These are phyloP conservation scores for Pampus argenteus DNA, from an alignment of 2,797 vertebrate genomes.

Conservation along the genomic window DNA sequence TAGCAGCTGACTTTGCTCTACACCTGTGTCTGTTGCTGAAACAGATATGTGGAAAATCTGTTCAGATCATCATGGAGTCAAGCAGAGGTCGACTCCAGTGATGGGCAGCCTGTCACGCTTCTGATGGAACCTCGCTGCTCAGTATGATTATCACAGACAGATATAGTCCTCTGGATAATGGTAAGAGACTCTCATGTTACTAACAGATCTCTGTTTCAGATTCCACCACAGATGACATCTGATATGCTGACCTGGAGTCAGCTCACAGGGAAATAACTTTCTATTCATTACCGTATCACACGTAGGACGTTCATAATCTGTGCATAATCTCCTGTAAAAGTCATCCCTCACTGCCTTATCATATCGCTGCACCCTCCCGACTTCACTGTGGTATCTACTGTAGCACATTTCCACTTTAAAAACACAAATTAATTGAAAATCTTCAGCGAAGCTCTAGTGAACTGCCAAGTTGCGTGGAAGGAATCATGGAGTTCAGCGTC, in stretches of 20 bases:
- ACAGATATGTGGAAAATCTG: constrained; percentile 69
- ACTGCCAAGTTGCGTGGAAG: background rate
- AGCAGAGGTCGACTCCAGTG: constrained; percentile 51
- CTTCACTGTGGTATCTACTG: background rate
- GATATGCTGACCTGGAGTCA: constrained; percentile 54
- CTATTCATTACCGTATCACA: constrained; percentile 25
- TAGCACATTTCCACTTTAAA: background rate
- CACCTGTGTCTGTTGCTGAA: constrained; percentile 56
- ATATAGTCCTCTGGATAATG: constrained; percentile 72
- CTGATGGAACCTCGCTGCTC: constrained; percentile 55
- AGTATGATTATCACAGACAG: constrained; percentile 76
- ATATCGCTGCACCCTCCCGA: background rate
- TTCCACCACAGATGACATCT: constrained; percentile 64
- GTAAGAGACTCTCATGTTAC: constrained; percentile 75
- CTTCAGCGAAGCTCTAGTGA: constrained; percentile 6
- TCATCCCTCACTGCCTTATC: constrained; percentile 9
- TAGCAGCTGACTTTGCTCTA: constrained; percentile 30
- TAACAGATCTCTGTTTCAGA: constrained; percentile 58
- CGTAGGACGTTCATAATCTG: constrained; percentile 16
- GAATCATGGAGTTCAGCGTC: constrained; percentile 16
- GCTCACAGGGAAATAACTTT: constrained; percentile 37
- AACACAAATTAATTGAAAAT: constrained; percentile 15
- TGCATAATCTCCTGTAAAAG: constrained; percentile 35
- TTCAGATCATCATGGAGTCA: constrained; percentile 69
- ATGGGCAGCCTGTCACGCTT: constrained; percentile 60